Evolutionary conservation across 2,888 invertebrate species (phyloP), one percentile per base, ranked within the genome.

Genomic region (Adineta ricciae): DNA sequence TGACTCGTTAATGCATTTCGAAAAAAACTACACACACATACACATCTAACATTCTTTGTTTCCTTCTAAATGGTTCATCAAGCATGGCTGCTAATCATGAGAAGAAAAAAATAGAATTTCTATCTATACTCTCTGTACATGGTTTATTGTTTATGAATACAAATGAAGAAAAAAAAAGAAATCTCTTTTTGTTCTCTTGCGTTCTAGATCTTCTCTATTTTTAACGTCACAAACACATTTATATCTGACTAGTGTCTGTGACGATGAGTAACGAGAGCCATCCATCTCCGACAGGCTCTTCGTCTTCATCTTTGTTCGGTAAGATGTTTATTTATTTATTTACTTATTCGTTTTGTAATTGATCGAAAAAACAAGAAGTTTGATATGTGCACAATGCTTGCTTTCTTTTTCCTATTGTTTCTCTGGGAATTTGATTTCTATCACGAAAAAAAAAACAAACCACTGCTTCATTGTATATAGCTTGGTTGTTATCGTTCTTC

Each of bases 231-330:
- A 64, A 64, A 64, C 64, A 64, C 64, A 27, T 36, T 32, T 32
- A 64, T 64, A 64, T 36, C 64, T 36, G 32, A 7, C 4, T 32
- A 32, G 64, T 64, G 64, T 64, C 64, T 64, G 64, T 64, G 64
- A 64, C 64, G 64, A 64, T 64, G 64, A 64, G 64, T 64, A 64
- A 64, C 64, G 64, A 64, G 64, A 64, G 64, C 64, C 64, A 64
- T 24, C 64, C 64, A 9, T 64, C 64, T 32, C 64, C 64, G 19
- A 64, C 64, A 64, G 64, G 64, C 64, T 64, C 64, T 64, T 64
- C 64, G 64, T 64, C 64, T 64, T 64, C 64, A 36, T 64, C 64
- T 9, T 36, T 64, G 32, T 64, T 64, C 64, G 64, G 64, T 64
- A 64, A 64, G 64, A 27, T 64, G 27, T 64, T 64, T 64, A 64